phyloP scores from a whole-genome alignment of 2,797 vertebrate species.

The Ptychobarbus kaznakovi region DNA sequence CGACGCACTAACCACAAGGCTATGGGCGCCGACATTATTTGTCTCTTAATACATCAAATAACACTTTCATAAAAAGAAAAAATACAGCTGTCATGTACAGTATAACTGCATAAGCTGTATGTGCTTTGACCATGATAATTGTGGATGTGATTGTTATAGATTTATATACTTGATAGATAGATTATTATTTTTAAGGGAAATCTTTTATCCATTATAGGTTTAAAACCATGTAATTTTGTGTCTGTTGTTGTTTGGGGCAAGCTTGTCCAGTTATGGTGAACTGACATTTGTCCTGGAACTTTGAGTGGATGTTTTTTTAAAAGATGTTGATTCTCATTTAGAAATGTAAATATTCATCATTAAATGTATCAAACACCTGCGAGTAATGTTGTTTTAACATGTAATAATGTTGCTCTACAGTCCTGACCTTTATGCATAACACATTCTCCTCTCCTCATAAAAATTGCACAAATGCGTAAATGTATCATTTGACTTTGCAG shows the following conservation, averaged over 20 bases:
- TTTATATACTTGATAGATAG: too few species aligned
- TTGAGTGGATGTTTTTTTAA: too few species aligned
- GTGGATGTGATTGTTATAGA: background rate
- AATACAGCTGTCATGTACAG: background rate
- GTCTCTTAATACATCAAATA: background rate
- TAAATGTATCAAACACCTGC: background rate
- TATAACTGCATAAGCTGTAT: background rate
- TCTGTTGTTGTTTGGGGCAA: too few species aligned
- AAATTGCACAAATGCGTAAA: background rate
- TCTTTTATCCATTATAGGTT: too few species aligned
- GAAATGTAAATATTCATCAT: too few species aligned
- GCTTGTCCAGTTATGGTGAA: too few species aligned
- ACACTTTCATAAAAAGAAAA: background rate
- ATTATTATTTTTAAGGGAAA: too few species aligned
- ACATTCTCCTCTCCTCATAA: background rate
- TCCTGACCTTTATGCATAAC: background rate
- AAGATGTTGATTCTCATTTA: too few species aligned
- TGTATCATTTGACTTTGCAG: background rate
- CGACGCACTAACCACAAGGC: too few species aligned
- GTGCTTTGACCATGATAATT: background rate
- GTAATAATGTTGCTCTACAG: background rate
- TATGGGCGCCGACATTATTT: too few species aligned
- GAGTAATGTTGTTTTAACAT: background rate
- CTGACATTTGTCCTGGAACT: too few species aligned
- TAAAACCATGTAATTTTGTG: too few species aligned